Evolutionary conservation across 2,113 vertebrate genomes (phyloP).

Genomic region (Heptranchias perlo): DNA sequence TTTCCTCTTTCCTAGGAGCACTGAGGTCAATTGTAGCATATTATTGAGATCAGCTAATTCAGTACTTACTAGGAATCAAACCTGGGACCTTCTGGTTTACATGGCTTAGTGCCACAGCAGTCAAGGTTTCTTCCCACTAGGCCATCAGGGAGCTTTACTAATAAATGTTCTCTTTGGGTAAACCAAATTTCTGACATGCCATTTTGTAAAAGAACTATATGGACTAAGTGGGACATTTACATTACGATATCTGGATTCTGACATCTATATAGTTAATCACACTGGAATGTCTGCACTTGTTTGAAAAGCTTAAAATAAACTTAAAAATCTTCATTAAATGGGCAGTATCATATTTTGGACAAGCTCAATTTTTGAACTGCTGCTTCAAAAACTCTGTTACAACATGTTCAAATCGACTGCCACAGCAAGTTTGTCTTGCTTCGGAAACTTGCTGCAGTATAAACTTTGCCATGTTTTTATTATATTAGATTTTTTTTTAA

Average conservation of each 20-base stretch:
- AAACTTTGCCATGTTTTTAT: too few relatives aligned
- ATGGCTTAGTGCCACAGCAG: neutral
- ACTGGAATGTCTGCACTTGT: neutral
- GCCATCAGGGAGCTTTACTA: neutral
- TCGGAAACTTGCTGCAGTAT: neutral
- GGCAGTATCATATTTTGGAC: neutral
- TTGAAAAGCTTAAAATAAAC: neutral
- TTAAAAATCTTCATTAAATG: neutral
- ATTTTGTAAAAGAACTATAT: neutral
- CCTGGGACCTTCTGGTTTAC: neutral
- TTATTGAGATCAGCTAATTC: too few relatives aligned
- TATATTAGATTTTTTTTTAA: too few relatives aligned
- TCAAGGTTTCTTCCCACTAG: neutral
- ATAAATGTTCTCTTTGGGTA: neutral
- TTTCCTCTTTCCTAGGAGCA: too few relatives aligned
- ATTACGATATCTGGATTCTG: neutral
- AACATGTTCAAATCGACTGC: too few relatives aligned
- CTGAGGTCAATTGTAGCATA: too few relatives aligned
- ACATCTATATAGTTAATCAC: neutral
- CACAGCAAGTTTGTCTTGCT: neutral
- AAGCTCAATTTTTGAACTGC: neutral
- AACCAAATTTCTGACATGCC: neutral
- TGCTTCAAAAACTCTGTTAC: too few relatives aligned
- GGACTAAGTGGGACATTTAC: neutral
- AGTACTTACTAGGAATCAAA: neutral